phyloP scores from a whole-genome alignment of 2,113 vertebrate genomes.

The Glaucomys volans region DNA sequence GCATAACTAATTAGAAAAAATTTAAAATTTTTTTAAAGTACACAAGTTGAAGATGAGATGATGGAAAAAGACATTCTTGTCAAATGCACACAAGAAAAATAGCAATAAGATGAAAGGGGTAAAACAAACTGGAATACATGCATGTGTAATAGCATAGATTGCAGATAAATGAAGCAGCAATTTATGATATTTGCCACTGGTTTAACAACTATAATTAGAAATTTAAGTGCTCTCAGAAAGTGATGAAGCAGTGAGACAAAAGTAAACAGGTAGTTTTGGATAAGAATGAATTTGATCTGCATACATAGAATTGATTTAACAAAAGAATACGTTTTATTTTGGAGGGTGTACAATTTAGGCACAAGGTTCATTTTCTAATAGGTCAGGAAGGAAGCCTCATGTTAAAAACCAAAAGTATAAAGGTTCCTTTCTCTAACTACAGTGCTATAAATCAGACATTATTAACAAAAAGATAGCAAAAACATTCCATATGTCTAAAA shows the following conservation, averaged over 20 bases:
- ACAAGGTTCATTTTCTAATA: background rate
- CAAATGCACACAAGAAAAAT: background rate
- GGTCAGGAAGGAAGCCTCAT: background rate
- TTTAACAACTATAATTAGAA: background rate
- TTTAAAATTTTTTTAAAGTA: too few species aligned
- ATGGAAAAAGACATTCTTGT: background rate
- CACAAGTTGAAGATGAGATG: background rate
- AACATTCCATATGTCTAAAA: background rate
- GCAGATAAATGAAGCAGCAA: background rate
- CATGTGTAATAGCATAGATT: background rate
- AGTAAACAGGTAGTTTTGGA: background rate
- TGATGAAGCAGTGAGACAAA: background rate
- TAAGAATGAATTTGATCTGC: background rate
- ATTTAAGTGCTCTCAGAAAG: background rate
- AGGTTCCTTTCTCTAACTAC: background rate
- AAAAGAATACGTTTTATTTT: background rate
- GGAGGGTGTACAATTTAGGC: background rate
- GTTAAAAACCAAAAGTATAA: background rate
- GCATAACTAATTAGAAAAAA: too few species aligned
- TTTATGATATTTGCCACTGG: background rate
- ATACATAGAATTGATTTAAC: background rate
- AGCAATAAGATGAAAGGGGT: background rate
- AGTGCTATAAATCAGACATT: background rate
- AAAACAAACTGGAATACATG: background rate
- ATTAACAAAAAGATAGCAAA: conserved; percentile 43